Evolutionary conservation across 2,797 vertebrate genomes (phyloP), one percentile per base, ranked within the genome.

Genomic region (Etheostoma perlongum): DNA sequence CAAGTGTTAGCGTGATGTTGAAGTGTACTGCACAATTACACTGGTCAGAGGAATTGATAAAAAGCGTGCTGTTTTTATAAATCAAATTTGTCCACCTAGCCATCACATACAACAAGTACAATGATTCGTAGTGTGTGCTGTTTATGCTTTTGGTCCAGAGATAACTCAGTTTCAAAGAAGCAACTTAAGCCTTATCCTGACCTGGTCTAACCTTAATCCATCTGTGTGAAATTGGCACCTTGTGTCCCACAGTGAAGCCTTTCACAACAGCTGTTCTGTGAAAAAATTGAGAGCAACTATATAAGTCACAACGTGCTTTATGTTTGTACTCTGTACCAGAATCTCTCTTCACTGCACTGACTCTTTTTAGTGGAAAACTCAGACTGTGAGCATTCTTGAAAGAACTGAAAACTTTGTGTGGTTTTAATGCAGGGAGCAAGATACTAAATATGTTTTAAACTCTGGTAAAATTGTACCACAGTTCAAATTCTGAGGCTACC

Each of bases 211-310:
- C 40, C 47, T 61, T 57, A 30, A 55, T 64, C 68, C 62, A 53
- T 40, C 10, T 30, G 49, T 57, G 51, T 79, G 30, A 84, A 51
- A 77, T 4, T 30, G 19, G 19, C 66, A 55, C 61, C 42, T 75
- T 40, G 30, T 46, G 65, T 62, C 42, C 4, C 54, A 69, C 55
- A 40, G 30, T 51, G 42, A 76, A 72, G 52, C 21, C 21, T 71
- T 48, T 76, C 30, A 65, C 15, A 10, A 54, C 27, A 61, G n/a
- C 57, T 52, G 44, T 42, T 75, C 15, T 42, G 49, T 62, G 30
- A 49, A 76, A 69, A 69, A 15, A 55, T 70, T 21, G 0, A 61
- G 8, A 62, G 51, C 25, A 36, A 72, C 44, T 51, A 58, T 64
- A 8, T 66, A 51, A 30, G 6, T 27, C 18, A 63, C 9, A 59